A percentile compares a stretch with the other conserved stretches of the same genome.
phyloP scores from a whole-genome alignment of 2,888 invertebrate species.

The Mayetiola destructor region DNA sequence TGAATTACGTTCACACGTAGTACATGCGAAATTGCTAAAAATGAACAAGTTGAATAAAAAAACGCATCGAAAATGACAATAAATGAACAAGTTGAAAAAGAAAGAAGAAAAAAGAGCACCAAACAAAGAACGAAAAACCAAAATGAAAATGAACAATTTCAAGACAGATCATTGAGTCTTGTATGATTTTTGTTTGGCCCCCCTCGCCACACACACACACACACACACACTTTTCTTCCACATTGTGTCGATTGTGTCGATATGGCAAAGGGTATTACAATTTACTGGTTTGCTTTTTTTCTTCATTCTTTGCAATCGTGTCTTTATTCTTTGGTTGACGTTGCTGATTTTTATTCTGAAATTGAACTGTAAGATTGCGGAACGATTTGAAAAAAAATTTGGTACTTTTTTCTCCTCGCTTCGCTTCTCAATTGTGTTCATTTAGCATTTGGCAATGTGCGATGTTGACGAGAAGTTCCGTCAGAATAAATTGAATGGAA shows the following conservation, averaged over 20 bases:
- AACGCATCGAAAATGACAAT: not conserved
- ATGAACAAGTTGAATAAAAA: not conserved
- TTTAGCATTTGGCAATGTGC: no score
- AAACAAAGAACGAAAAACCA: not conserved
- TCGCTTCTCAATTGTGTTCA: no score
- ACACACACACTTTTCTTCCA: not conserved
- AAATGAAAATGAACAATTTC: conserved; percentile 12
- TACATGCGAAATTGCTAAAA: not conserved
- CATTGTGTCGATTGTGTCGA: no score
- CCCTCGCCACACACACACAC: no score
- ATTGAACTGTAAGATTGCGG: not conserved
- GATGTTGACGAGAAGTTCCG: no score
- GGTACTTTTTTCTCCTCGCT: not conserved
- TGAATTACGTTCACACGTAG: conserved; percentile 1
- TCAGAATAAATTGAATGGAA: conserved; percentile 10
- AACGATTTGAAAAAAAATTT: not conserved
- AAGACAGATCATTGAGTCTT: conserved; percentile 12
- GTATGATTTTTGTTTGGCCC: no score
- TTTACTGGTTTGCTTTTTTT: not conserved
- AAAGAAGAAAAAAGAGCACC: not conserved
- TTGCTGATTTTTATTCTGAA: conserved; percentile 4
- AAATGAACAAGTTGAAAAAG: not conserved
- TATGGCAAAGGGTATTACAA: conserved; percentile 7
- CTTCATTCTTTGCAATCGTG: not conserved
- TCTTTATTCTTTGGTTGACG: no score